Conservation (phyloP, 2,113 vertebrate species). For the Chunga burmeisteri region DNA sequence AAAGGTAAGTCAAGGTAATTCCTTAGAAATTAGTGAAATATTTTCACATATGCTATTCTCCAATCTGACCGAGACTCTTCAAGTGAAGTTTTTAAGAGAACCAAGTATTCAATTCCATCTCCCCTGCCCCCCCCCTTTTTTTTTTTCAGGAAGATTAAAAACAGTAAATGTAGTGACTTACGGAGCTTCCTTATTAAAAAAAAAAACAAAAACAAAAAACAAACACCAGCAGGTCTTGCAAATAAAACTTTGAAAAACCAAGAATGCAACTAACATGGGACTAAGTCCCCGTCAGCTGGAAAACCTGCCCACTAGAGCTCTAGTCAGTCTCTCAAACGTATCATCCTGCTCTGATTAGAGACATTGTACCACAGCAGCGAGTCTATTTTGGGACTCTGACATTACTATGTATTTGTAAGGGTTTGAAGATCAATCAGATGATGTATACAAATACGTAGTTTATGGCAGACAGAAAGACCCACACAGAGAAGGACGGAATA, state of each 20-base stretch:
- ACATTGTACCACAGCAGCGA: neutral
- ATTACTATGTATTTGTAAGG: neutral
- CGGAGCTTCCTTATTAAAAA: conserved; percentile 28
- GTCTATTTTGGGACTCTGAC: neutral
- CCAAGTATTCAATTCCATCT: neutral
- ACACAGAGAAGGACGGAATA: neutral
- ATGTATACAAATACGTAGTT: neutral
- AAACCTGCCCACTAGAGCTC: conserved; percentile 15
- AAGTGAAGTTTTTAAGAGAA: conserved; percentile 35
- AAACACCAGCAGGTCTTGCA: conserved; percentile 4
- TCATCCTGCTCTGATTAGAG: neutral
- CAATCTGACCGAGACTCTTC: conserved; percentile 12
- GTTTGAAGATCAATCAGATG: neutral
- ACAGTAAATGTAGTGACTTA: conserved; percentile 57
- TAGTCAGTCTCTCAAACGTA: neutral
- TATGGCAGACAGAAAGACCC: neutral
- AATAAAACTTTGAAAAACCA: conserved; percentile 5
- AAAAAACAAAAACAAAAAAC: neutral
- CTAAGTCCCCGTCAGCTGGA: conserved; percentile 15
- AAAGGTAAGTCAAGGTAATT: conserved; percentile 27
- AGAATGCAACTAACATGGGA: conserved; percentile 4
- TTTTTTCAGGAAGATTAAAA: conserved; percentile 16
- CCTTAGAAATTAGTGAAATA: neutral
- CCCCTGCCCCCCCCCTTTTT: neutral
- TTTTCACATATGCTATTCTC: neutral